Conservation (phyloP, 2,113 vertebrate species). For the Connochaetes taurinus region DNA sequence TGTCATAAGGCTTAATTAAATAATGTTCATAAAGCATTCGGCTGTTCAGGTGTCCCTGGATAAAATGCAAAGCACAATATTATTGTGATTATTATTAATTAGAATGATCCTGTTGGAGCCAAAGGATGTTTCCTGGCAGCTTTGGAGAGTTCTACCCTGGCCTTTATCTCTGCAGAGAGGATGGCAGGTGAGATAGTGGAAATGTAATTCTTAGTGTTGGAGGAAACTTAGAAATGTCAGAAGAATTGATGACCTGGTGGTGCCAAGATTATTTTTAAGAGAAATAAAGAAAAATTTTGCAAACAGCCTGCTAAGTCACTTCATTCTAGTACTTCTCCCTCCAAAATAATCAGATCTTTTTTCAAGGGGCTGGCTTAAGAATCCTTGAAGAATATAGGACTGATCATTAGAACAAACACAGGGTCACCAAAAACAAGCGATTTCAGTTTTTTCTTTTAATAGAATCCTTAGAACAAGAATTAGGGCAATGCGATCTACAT, state of each 20-base stretch:
- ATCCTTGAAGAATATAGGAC: neutral
- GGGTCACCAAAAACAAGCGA: neutral
- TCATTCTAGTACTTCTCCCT: neutral
- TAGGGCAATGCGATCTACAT: neutral
- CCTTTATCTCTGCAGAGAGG: neutral
- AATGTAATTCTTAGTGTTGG: neutral
- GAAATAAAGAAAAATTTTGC: neutral
- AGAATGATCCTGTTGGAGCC: slow-evolving; percentile 24
- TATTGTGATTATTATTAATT: slow-evolving; percentile 61
- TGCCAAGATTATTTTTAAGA: neutral
- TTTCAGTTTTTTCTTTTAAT: neutral
- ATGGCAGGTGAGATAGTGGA: neutral
- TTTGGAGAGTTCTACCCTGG: neutral
- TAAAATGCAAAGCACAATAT: slow-evolving; percentile 53
- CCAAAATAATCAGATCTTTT: neutral
- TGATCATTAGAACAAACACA: neutral
- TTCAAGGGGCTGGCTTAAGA: neutral
- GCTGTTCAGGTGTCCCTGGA: slow-evolving; percentile 44
- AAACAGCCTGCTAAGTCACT: neutral
- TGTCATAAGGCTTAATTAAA: slow-evolving; percentile 58
- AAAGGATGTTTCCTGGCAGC: neutral
- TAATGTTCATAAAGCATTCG: slow-evolving; percentile 42
- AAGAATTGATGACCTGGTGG: neutral
- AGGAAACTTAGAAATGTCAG: neutral
- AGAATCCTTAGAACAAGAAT: neutral